Evolutionary conservation across 2,113 vertebrate genomes (phyloP).

Genomic region (Marmota flaviventris): DNA sequence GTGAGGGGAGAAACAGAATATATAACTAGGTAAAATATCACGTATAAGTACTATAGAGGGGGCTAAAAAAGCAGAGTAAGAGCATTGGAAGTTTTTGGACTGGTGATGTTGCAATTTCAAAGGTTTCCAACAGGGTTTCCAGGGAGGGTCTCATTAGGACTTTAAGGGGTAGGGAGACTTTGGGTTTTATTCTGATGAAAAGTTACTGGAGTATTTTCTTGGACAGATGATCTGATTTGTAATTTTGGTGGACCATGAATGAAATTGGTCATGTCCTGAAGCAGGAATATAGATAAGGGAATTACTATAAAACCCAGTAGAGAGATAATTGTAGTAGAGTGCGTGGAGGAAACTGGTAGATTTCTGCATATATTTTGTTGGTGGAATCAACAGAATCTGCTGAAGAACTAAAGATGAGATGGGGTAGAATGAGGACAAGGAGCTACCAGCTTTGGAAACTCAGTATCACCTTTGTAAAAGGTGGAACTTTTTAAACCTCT

Average conservation of each 20-base stretch:
- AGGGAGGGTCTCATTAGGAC: background rate
- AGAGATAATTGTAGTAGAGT: background rate
- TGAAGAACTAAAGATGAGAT: background rate
- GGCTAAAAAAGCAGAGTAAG: background rate
- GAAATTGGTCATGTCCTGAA: background rate
- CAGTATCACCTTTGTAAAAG: background rate
- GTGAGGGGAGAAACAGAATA: background rate
- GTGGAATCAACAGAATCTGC: background rate
- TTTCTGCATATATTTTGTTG: background rate
- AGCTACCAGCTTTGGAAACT: background rate
- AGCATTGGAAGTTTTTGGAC: background rate
- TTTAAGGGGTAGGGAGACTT: background rate
- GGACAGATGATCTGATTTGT: background rate
- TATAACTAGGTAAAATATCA: background rate
- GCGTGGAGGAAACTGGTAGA: background rate
- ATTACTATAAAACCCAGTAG: background rate
- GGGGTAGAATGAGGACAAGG: background rate
- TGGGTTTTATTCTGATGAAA: background rate
- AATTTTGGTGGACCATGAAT: background rate
- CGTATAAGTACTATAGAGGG: background rate
- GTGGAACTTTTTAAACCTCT: background rate
- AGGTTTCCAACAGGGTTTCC: background rate
- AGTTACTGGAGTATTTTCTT: background rate
- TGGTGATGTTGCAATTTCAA: background rate
- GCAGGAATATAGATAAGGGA: background rate